Percentiles rank a stretch among this genome's conserved stretches.
These are phyloP conservation scores for Drosophila pegasa DNA, from an alignment of 2,888 invertebrate species.

Conservation along the genomic window DNA sequence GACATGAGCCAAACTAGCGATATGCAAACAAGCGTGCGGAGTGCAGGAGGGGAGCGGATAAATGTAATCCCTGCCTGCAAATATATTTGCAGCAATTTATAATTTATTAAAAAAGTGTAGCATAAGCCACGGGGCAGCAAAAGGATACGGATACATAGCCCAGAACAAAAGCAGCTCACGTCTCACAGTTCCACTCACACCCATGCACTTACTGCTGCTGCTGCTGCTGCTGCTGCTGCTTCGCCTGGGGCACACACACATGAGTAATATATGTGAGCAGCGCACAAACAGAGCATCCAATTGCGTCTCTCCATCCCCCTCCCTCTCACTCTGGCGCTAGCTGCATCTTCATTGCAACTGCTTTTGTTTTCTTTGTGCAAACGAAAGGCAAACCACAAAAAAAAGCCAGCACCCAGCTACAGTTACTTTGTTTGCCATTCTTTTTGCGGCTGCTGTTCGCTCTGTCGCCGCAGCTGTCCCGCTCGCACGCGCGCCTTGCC, in stretches of 20 bases:
- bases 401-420: constrained; percentile 26
- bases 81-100: constrained; percentile 80
- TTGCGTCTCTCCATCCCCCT: constrained; percentile 21
- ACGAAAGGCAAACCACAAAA: constrained; percentile 51
- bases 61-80: constrained; percentile 79
- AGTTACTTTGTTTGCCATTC: constrained; percentile 58
- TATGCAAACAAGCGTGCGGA: constrained; percentile 63
- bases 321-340: constrained; percentile 6
- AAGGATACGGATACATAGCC: constrained; percentile 23
- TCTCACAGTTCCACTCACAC: constrained; percentile 21
- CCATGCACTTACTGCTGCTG: background rate
- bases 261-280: constrained; percentile 67
- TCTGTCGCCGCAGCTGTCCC: background rate
- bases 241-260: constrained; percentile 59
- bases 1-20: constrained; percentile 64
- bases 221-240: background rate
- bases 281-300: constrained; percentile 53
- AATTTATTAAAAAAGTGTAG: constrained; percentile 78
- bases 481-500: background rate
- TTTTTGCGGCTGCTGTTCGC: constrained; percentile 53
- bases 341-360: constrained; percentile 60
- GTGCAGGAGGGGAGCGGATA: constrained; percentile 38
- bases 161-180: constrained; percentile 65
- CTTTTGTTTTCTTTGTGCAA: constrained; percentile 61
- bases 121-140: constrained; percentile 66